Evolutionary conservation across 2,888 invertebrate species (phyloP), one percentile per base, ranked within the genome.

Genomic region (Hypsopygia costalis): DNA sequence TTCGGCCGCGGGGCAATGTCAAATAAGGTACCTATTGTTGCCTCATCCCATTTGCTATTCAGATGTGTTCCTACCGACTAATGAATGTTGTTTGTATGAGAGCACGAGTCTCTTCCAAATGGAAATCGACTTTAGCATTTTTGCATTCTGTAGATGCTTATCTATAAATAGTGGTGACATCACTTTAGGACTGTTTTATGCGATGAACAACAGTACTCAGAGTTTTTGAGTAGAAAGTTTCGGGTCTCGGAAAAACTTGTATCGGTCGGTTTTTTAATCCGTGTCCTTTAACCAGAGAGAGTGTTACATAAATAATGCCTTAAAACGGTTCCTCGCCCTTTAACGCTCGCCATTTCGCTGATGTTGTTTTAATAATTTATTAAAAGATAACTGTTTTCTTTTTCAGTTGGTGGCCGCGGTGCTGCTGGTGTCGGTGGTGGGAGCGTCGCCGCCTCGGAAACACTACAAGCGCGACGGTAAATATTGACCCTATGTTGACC

Each of bases 391-490:
- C 16, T 40, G 1, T 41, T 3, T 56, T 30, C n/a, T 64, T 52
- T 79, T 78, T 0, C 75, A 86, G 86, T 49, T 78, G 66, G 51
- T 78, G 43, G 55, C 74, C 36, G 69, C 71, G 33, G 55, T 74
- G 49, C 47, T 79, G 51, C 51, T 77, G 58, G 61, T 61, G 47
- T 55, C 69, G 40, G 55, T 65, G 20, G 53, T 68, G 11, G 63
- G 58, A 16, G 58, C 71, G 8, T 70, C 72, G 27, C 58, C 75
- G 3, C 75, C 77, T 6, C 53, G 66, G 41, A 76, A 69, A 48
- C 69, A 79, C 53, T 69, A 66, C 62, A 87, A 87, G 43, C 72
- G 87, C 39, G 87, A 87, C 55, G 87, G 87, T 87, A 65, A 64
- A 53, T 22, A 21, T 39, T n/a, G 11, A 38, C 6, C 1, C 25